Base-by-base conservation (phyloP, 2,888 invertebrate species). In the Pediacus dermestoides region DNA sequence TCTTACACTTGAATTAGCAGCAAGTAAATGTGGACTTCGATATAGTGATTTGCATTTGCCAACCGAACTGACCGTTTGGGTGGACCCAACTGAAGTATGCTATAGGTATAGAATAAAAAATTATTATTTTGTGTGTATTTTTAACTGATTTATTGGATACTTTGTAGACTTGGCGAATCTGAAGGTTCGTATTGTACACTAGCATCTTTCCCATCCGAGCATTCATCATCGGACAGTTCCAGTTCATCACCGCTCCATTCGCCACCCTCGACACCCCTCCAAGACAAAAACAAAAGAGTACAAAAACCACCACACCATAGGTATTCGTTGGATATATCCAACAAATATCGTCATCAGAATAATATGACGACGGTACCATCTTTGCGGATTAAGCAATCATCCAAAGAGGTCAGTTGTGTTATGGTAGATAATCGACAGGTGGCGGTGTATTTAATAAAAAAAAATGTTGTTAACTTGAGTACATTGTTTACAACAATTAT, bases 31-130 rank as follows among this genome's bases (percentile, higher is more conserved):
- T 56, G 84, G 83, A 35, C 69, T 82, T 22, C 65, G 73, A 43
- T 77, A 79, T 45, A 70, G 74, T 42, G 69, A 76, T 49, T 69
- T 82, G 41, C 74, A 76, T 38, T 75, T 84, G 46, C 85, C 85
- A 14, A 74, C 74, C 53, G 85, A 85, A 68, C 72, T 85, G 9
- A 85, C 85, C 16, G 76, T 85, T 68, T 85, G 85, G 85, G 81
- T 85, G 46, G 85, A 85, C 61, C 85, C 85, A 2, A 72, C 73
- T 52, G 84, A 85, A 69, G 85, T 85, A 54, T 70, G 70, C 66
- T 70, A 68, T 56, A 67, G 70, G 69, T 68, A 50, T n/a, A n/a
- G n/a, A n/a, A n/a, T n/a, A n/a, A n/a, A n/a, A n/a, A n/a, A n/a
- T n/a, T 10, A 16, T 32, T 11, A 27, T 37, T n/a, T n/a, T n/a